Percentiles rank a stretch among this genome's conserved stretches.
Conservation (phyloP, 2,113 vertebrate genomes). For the Hippopotamus amphibius region DNA sequence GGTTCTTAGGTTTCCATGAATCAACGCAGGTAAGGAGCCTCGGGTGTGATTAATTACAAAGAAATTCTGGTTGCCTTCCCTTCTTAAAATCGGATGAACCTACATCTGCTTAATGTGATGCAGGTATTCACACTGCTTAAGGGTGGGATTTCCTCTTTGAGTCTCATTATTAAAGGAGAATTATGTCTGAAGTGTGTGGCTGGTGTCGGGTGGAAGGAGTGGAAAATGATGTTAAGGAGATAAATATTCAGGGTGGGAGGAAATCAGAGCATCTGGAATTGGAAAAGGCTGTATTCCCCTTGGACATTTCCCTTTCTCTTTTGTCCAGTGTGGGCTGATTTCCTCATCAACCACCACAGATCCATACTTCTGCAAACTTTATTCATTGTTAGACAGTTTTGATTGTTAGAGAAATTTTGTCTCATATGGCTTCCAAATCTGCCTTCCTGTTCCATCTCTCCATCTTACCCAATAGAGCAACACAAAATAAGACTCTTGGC, state of each 20-base stretch:
- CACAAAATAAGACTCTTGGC: not conserved
- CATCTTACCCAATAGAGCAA: not conserved
- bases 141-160: conserved; percentile 5
- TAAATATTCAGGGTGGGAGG: not conserved
- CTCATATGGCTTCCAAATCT: not conserved
- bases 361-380: not conserved
- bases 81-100: not conserved
- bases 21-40: conserved; percentile 26
- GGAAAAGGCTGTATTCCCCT: not conserved
- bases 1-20: conserved; percentile 27
- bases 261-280: not conserved
- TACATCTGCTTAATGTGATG: not conserved
- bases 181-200: not conserved
- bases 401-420: not conserved
- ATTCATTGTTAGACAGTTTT: not conserved
- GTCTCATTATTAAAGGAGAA: not conserved
- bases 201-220: not conserved
- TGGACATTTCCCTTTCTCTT: not conserved
- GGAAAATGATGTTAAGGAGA: not conserved
- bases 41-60: conserved; percentile 20
- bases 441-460: not conserved
- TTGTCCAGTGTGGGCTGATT: not conserved
- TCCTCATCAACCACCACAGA: not conserved
- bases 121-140: not conserved
- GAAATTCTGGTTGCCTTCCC: not conserved